These are phyloP conservation scores for Drosophila burlai DNA, from an alignment of 1,140 invertebrate genomes.

Conservation along the genomic window DNA sequence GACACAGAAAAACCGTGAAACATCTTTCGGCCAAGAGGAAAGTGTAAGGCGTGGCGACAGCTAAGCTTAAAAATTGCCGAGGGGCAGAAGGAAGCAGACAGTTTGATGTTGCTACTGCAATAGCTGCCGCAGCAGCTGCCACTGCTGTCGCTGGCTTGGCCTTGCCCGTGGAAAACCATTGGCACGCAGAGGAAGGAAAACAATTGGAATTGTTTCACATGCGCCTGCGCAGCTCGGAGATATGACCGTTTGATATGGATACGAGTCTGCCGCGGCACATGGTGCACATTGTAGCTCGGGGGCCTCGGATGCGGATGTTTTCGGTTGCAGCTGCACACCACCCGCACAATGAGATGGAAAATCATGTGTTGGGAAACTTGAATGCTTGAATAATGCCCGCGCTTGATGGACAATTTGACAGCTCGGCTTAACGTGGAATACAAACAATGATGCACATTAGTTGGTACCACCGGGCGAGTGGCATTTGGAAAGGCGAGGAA, in stretches of 20 bases:
- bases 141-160: conserved; percentile 35
- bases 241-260: conserved; percentile 55
- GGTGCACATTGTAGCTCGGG: not conserved
- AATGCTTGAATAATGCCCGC: conserved; percentile 20
- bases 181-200: conserved; percentile 44
- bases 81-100: conserved; percentile 34
- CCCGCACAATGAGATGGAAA: conserved; percentile 46
- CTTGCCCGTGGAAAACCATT: conserved; percentile 61
- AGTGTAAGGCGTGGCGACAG: conserved; percentile 60
- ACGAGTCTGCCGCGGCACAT: conserved; percentile 13
- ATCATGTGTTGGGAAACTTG: conserved; percentile 27
- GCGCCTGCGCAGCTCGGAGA: conserved; percentile 36
- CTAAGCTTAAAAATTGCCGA: not conserved
- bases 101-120: conserved; percentile 11
- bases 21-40: conserved; percentile 46
- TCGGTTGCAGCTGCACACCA: conserved; percentile 35
- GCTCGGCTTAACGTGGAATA: conserved; percentile 28
- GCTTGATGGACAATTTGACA: conserved; percentile 61
- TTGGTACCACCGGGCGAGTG: conserved; percentile 34
- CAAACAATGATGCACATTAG: conserved; percentile 57
- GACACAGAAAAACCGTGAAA: conserved; percentile 61
- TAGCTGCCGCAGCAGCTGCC: conserved; percentile 1
- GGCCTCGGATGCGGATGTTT: conserved; percentile 51
- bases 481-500: conserved; percentile 30
- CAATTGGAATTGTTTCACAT: conserved; percentile 68